These are phyloP conservation scores for Pelochelys cantorii DNA, from an alignment of 2,797 vertebrate species.

Conservation along the genomic window DNA sequence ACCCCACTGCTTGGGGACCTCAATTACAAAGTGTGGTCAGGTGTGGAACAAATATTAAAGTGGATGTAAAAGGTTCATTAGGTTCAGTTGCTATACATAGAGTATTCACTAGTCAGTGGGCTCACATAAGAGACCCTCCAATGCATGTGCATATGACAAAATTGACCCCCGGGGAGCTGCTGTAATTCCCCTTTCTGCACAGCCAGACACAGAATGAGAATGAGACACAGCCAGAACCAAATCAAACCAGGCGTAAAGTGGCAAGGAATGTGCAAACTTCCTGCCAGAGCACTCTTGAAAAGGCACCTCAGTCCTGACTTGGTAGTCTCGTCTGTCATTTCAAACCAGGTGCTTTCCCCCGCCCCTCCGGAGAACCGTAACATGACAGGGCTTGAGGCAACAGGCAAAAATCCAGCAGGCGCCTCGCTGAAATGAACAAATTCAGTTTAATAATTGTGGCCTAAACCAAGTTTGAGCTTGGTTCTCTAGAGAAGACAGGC, in stretches of 20 bases:
- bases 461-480: not conserved
- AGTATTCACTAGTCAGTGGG: not conserved
- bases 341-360: not conserved
- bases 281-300: not conserved
- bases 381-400: not conserved
- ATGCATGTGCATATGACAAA: not conserved
- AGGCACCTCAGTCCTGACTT: not conserved
- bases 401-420: not conserved
- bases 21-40: not conserved
- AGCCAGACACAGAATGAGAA: not conserved
- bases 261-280: not conserved
- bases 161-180: not conserved
- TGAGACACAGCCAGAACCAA: not conserved
- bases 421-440: not conserved
- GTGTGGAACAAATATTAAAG: not conserved
- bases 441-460: not conserved
- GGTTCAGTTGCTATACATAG: not conserved
- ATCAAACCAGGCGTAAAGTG: not conserved
- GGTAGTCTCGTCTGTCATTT: not conserved
- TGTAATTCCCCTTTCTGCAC: not conserved
- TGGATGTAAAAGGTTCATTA: not conserved
- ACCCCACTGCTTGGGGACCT: too few species aligned
- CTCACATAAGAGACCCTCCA: not conserved
- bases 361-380: not conserved
- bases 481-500: not conserved